Evolutionary conservation across 2,113 vertebrate species (phyloP), one percentile per base, ranked within the genome.

Genomic region (Hyla sarda): DNA sequence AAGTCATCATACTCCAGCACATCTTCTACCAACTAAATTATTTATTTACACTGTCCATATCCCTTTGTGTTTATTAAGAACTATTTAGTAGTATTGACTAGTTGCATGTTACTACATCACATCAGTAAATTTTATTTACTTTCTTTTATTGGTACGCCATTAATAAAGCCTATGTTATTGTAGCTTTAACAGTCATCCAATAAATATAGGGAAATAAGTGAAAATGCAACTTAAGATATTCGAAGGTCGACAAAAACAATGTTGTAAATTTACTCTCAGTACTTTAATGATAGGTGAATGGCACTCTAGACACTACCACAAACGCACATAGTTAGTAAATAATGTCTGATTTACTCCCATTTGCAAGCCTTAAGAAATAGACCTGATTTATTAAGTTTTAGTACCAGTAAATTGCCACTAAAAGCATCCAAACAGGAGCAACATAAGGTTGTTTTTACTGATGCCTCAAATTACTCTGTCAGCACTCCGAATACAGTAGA

Each of bases 361-460:
- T 79, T 71, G 45, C 60, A 52, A 83, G 50, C 50, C 56, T 45
- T 83, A 60, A 71, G 60, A 78, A 78, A 67, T 28, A 34, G 41
- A 69, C 6, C 75, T 79, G 75, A 85, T 85, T 79, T 85, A 85
- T 85, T 85, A 85, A 85, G 75, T 79, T 85, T 78, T 78, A 78
- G 74, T 69, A 65, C 60, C 74, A 85, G 60, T 69, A 79, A 79
- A 78, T 56, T 85, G 58, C 17, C 74, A 69, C 74, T 78, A 79
- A 85, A 78, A 85, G 75, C 74, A 79, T 78, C 75, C 28, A 41
- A 85, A 85, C 58, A 79, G 30, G 11, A 67, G 74, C 60, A 71
- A 30, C 75, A 71, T 50, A 45, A 21, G 47, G 47, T 79, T 47
- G 60, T 78, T 85, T 83, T 75, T 85, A 77, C 48, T 47, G 82